These are phyloP conservation scores for Hemistola chrysoprasaria DNA, from an alignment of 2,888 invertebrate species.

Conservation along the genomic window DNA sequence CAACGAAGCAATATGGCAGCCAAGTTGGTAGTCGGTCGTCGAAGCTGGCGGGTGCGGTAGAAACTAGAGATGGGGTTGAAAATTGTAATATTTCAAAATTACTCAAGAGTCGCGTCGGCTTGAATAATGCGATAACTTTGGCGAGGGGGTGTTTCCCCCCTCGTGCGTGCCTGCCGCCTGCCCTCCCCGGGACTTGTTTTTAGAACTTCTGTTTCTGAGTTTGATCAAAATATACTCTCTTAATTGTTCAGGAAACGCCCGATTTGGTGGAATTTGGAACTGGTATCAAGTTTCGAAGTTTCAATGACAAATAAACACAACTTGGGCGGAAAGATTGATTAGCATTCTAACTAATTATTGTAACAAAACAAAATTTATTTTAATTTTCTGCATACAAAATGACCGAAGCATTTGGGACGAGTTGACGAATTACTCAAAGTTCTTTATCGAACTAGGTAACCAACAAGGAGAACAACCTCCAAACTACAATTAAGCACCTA, in stretches of 20 bases:
- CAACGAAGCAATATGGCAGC: slow-evolving; percentile 18
- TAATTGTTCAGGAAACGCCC: slow-evolving; percentile 38
- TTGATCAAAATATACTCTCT: slow-evolving; percentile 75
- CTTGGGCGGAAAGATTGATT: too few species aligned
- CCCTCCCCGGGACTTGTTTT: slow-evolving; percentile 67
- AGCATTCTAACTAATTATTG: too few species aligned
- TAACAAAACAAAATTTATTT: too few species aligned
- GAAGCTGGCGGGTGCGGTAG: slow-evolving; percentile 51
- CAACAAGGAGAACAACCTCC: too few species aligned
- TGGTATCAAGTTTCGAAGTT: too few species aligned
- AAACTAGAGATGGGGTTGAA: slow-evolving; percentile 51
- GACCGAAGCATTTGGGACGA: too few species aligned
- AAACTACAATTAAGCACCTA: too few species aligned
- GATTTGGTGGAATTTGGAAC: slow-evolving; percentile 35
- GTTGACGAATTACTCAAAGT: too few species aligned
- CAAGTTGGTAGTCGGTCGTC: slow-evolving; percentile 53
- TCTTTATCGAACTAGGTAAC: too few species aligned
- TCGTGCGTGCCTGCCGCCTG: slow-evolving; percentile 67
- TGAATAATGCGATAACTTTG: slow-evolving; percentile 80
- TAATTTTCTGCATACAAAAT: too few species aligned
- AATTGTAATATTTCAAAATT: slow-evolving; percentile 83
- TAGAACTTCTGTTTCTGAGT: slow-evolving; percentile 75
- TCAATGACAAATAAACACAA: too few species aligned
- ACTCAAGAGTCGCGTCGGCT: slow-evolving; percentile 81
- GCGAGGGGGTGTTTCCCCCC: slow-evolving; percentile 53